Percentiles rank a stretch among this genome's conserved stretches.
phyloP scores from a whole-genome alignment of 2,797 vertebrate species.

The Carduelis carduelis region DNA sequence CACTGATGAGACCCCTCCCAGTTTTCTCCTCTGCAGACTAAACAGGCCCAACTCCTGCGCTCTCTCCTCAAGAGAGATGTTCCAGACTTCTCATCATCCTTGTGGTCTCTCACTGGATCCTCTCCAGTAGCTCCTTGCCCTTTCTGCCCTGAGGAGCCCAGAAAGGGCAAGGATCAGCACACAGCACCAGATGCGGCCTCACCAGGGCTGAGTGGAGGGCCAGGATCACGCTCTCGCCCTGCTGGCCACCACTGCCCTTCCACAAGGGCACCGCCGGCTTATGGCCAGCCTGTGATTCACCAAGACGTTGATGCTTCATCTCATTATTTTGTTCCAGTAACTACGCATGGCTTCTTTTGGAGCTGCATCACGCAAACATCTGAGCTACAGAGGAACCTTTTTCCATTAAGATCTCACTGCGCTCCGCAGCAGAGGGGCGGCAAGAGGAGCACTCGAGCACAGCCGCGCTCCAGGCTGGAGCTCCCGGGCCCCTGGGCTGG shows the following conservation, averaged over 20 bases:
- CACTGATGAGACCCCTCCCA: neutral
- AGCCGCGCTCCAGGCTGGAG: accelerated
- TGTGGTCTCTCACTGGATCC: neutral
- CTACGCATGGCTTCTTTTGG: accelerated
- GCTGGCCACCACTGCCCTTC: neutral
- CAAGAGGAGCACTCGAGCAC: accelerated
- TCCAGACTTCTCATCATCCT: neutral
- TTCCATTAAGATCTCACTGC: accelerated
- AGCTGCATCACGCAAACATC: neutral
- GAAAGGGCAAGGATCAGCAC: neutral
- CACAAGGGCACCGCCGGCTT: neutral
- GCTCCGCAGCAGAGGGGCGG: accelerated
- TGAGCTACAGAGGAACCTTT: accelerated
- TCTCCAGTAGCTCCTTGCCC: neutral
- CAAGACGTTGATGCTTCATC: accelerated
- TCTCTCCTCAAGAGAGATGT: neutral
- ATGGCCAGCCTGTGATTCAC: neutral
- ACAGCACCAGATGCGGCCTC: neutral
- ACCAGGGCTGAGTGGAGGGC: neutral
- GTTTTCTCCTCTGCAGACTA: neutral
- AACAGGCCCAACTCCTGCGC: too few relatives aligned
- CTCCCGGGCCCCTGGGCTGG: neutral
- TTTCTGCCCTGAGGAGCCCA: neutral
- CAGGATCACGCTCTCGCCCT: accelerated
- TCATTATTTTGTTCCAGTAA: neutral